These are phyloP conservation scores for Drosophila teissieri DNA, from an alignment of 1,140 invertebrate species.

Conservation along the genomic window DNA sequence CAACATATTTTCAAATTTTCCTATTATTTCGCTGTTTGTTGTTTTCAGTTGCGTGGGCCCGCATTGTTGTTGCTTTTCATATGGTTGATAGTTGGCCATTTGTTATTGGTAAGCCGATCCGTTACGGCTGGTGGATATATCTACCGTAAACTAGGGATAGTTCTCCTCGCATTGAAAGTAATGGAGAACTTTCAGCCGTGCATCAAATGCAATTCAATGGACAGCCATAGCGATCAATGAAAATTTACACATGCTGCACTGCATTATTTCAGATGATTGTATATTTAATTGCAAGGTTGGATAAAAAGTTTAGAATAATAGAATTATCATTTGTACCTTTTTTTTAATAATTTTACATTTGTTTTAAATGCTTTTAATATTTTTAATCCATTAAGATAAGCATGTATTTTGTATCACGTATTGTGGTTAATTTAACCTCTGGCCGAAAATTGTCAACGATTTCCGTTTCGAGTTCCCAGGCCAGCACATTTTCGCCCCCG, in stretches of 20 bases:
- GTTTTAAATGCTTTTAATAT: no score
- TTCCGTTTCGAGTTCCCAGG: background rate
- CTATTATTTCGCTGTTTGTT: conserved; percentile 9
- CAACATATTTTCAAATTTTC: conserved; percentile 28
- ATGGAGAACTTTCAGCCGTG: conserved; percentile 17
- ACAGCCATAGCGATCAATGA: background rate
- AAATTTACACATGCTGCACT: background rate
- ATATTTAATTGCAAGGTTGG: no score
- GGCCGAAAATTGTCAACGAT: conserved; percentile 5
- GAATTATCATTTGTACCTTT: no score
- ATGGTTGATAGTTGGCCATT: conserved; percentile 49
- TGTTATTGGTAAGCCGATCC: conserved; percentile 68
- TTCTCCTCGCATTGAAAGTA: background rate
- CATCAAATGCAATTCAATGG: conserved; percentile 8
- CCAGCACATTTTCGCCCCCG: background rate
- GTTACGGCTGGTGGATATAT: conserved; percentile 32
- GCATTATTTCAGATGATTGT: no score
- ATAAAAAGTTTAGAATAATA: no score
- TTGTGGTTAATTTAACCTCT: background rate
- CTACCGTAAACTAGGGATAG: conserved; percentile 17
- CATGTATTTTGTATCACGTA: no score
- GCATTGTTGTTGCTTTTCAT: conserved; percentile 55
- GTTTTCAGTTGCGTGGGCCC: conserved; percentile 56
- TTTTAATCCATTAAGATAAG: background rate
- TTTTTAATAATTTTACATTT: no score